Evolutionary conservation across 2,113 vertebrate species (phyloP).

Genomic region (Vanacampus margaritifer): DNA sequence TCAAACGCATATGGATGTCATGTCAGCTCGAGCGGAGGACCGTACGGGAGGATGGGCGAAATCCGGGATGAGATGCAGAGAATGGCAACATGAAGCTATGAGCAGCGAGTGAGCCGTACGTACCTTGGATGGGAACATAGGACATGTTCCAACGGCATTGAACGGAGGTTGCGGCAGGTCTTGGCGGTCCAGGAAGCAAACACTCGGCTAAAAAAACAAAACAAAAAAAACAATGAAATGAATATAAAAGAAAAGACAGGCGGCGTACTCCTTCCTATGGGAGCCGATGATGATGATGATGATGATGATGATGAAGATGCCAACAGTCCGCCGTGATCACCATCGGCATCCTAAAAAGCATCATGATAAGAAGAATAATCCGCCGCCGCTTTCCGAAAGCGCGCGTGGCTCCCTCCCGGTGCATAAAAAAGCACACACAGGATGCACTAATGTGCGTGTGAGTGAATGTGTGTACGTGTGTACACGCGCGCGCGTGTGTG

Average conservation of each 20-base stretch:
- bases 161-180: constrained; percentile 62
- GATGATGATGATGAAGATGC: constrained; percentile 66
- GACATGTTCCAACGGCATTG: constrained; percentile 81
- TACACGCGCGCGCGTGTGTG: too few species aligned
- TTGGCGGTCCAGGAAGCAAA: constrained; percentile 52
- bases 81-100: constrained; percentile 14
- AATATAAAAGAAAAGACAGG: constrained; percentile 7
- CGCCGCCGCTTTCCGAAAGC: constrained; percentile 60
- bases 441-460: constrained; percentile 54
- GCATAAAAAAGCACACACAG: constrained; percentile 49
- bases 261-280: constrained; percentile 52
- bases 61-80: constrained; percentile 41
- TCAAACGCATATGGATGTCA: constrained; percentile 27
- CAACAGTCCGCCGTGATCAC: constrained; percentile 63
- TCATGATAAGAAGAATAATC: constrained; percentile 11
- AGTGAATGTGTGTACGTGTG: neutral
- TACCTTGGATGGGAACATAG: constrained; percentile 83
- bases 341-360: neutral
- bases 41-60: constrained; percentile 25
- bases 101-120: constrained; percentile 41
- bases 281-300: constrained; percentile 59
- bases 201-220: constrained; percentile 37
- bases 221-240: constrained; percentile 13
- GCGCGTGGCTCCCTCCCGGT: constrained; percentile 42
- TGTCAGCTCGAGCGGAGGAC: neutral